Percentiles rank a stretch among this genome's conserved stretches.
phyloP scores from a whole-genome alignment of 2,797 vertebrate genomes.

The Pogonophryne albipinna region DNA sequence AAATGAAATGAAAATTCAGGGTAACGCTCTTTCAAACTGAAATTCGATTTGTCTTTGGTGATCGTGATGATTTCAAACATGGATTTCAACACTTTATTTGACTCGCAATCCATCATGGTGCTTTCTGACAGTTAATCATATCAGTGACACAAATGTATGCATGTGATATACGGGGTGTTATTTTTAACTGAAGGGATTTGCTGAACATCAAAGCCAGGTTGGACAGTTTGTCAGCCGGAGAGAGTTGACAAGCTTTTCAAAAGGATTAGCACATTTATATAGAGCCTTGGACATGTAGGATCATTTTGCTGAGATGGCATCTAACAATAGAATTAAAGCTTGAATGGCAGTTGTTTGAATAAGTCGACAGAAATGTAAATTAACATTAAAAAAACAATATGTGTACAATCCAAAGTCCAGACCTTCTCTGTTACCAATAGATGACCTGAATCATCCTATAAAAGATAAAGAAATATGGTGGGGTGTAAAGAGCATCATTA shows the following conservation, averaged over 20 bases:
- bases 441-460: background rate
- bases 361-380: background rate
- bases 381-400: background rate
- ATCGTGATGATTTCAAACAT: too few species aligned
- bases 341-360: conserved; percentile 5
- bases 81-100: too few species aligned
- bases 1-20: too few species aligned
- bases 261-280: background rate
- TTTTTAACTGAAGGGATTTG: conserved; percentile 11
- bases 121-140: background rate
- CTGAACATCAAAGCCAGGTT: background rate
- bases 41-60: too few species aligned
- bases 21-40: too few species aligned
- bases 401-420: background rate
- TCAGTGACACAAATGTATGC: background rate
- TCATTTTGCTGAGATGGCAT: background rate
- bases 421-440: background rate
- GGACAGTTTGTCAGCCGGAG: conserved; percentile 9
- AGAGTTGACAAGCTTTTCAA: conserved; percentile 14
- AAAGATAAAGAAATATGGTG: conserved; percentile 6
- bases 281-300: background rate
- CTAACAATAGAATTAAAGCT: background rate
- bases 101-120: background rate
- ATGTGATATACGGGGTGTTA: background rate
- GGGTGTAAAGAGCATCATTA: conserved; percentile 25